Evolutionary conservation across 2,888 invertebrate genomes (phyloP).

Genomic region (Nephrotoma appendiculata): DNA sequence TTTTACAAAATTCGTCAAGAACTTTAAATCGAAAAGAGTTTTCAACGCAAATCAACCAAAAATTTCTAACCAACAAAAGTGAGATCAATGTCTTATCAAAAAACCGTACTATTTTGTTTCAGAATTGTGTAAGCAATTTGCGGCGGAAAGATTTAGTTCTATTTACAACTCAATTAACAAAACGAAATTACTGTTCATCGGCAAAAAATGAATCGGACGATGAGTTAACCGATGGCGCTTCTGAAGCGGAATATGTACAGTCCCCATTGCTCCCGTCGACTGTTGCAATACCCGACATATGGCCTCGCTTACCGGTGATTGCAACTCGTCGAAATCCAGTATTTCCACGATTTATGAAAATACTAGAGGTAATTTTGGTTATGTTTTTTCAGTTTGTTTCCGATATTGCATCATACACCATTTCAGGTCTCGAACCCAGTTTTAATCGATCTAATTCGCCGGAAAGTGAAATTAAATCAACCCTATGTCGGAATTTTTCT

Average conservation of each 20-base stretch:
- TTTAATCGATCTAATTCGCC: constrained; percentile 74
- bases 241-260: not conserved
- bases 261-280: constrained; percentile 52
- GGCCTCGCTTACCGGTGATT: constrained; percentile 92
- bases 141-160: not conserved
- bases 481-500: constrained; percentile 96
- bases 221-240: not conserved
- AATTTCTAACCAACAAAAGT: not conserved
- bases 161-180: not conserved
- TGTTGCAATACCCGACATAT: constrained; percentile 87
- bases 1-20: not conserved
- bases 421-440: constrained; percentile 68
- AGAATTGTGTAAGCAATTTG: not conserved
- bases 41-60: not conserved
- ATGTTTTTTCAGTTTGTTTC: not conserved
- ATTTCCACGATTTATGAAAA: constrained; percentile 95
- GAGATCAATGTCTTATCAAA: not conserved
- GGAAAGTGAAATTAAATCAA: constrained; percentile 89
- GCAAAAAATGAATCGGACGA: constrained; percentile 3
- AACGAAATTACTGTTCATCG: not conserved
- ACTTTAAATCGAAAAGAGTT: not conserved
- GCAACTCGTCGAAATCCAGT: constrained; percentile 90
- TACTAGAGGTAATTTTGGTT: constrained; percentile 60
- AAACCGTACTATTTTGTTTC: not conserved
- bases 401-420: constrained; percentile 9